Percentiles rank a stretch among this genome's conserved stretches.
Evolutionary conservation across 2,888 invertebrate genomes (phyloP).

Genomic region (Ptychoptera contaminata): DNA sequence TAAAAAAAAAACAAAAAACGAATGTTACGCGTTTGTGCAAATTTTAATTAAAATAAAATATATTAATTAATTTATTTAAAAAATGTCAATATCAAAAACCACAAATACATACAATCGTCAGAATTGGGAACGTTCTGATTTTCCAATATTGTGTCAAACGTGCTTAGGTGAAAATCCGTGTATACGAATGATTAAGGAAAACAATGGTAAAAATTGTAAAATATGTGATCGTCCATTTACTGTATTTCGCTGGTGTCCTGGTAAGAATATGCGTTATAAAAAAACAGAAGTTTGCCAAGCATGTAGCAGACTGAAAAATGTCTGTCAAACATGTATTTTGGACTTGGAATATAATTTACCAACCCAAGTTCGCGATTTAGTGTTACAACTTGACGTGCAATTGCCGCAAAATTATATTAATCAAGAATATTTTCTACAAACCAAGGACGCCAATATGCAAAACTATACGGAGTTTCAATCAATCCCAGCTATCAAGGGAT

Average conservation of each 20-base stretch:
- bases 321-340: slow-evolving; percentile 85
- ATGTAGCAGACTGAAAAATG: slow-evolving; percentile 79
- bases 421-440: slow-evolving; percentile 80
- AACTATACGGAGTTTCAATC: slow-evolving; percentile 30
- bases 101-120: slow-evolving; percentile 77
- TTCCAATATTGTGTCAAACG: slow-evolving; percentile 87
- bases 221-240: slow-evolving; percentile 85
- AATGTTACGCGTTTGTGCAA: no score
- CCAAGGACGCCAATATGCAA: slow-evolving; percentile 60
- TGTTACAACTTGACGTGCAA: slow-evolving; percentile 69
- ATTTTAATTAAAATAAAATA: no score
- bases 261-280: slow-evolving; percentile 82
- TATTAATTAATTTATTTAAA: slow-evolving; percentile 9
- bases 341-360: slow-evolving; percentile 79
- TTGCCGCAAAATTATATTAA: slow-evolving; percentile 83
- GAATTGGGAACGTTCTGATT: slow-evolving; percentile 86
- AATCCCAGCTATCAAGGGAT: slow-evolving; percentile 45
- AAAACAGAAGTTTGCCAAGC: slow-evolving; percentile 92
- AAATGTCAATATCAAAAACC: slow-evolving; percentile 65
- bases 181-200: slow-evolving; percentile 85
- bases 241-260: slow-evolving; percentile 88
- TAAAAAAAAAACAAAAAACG: no score
- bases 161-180: slow-evolving; percentile 90
- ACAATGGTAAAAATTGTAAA: slow-evolving; percentile 84
- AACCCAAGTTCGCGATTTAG: slow-evolving; percentile 76